Percentiles rank a stretch among this genome's conserved stretches.
These are phyloP conservation scores for Propithecus coquereli DNA, from an alignment of 2,113 vertebrate species.

Conservation along the genomic window DNA sequence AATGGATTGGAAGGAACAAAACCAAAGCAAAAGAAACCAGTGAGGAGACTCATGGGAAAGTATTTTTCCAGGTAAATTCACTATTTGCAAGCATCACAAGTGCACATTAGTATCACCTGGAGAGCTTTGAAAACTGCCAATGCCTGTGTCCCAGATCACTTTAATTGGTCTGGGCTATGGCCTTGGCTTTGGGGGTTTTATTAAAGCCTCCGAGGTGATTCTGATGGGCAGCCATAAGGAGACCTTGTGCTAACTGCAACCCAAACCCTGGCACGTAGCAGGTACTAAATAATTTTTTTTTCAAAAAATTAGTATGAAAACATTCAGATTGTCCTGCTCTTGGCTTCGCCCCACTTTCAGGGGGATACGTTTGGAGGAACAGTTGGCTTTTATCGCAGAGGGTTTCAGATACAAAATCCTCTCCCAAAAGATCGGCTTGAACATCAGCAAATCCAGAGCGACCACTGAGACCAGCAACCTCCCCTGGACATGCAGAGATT, in stretches of 20 bases:
- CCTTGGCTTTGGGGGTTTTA: not conserved
- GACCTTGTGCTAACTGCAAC: not conserved
- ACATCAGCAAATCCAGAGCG: not conserved
- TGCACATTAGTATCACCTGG: not conserved
- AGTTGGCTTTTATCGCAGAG: not conserved
- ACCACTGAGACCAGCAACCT: not conserved
- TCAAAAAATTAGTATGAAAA: not conserved
- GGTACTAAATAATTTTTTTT: not conserved
- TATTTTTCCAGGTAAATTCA: slow-evolving; percentile 38
- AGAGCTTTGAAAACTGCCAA: not conserved
- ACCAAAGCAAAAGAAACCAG: slow-evolving; percentile 54
- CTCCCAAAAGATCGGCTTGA: not conserved
- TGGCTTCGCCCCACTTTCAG: not conserved
- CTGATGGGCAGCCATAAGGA: not conserved
- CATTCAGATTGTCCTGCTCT: not conserved
- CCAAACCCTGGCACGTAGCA: not conserved
- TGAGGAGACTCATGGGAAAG: slow-evolving; percentile 43
- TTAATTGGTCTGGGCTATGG: not conserved
- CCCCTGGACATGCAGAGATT: not conserved
- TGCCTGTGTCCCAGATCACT: not conserved
- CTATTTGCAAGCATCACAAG: not conserved
- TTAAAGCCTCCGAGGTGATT: not conserved
- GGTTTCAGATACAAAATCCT: not conserved
- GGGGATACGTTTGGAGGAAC: not conserved
- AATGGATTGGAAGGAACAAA: slow-evolving; percentile 43